Percentiles rank a stretch among this genome's conserved stretches.
These are phyloP conservation scores for Chondrilla cf. caribensis DNA, from an alignment of 37 sponge, comb jelly and placozoan genomes.

Conservation along the genomic window DNA sequence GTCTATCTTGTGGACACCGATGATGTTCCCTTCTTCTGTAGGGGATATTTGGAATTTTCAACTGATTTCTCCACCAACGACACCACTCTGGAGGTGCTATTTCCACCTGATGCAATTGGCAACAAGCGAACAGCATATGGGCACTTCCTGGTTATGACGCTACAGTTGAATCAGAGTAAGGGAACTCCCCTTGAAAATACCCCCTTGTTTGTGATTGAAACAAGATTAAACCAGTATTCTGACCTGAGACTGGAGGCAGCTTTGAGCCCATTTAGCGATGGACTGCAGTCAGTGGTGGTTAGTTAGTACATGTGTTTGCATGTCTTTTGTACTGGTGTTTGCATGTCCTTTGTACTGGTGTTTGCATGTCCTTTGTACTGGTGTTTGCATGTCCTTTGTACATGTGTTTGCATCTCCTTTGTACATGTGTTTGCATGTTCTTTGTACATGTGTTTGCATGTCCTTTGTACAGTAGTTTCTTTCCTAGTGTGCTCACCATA, in stretches of 20 bases:
- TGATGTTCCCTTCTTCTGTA: neutral
- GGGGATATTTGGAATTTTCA: slow-evolving; percentile 31
- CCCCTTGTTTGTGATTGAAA: neutral
- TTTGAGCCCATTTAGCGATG: neutral
- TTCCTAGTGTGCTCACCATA: no score
- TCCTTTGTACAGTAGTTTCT: no score
- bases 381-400: no score
- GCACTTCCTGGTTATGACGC: slow-evolving; percentile 25
- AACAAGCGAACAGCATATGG: slow-evolving; percentile 67
- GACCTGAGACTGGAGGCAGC: neutral
- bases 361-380: no score
- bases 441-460: no score
- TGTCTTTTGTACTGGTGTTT: no score
- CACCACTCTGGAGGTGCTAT: slow-evolving; percentile 23
- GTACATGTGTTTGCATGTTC: no score
- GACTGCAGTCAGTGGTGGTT: neutral
- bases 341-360: no score
- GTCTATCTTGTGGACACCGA: neutral
- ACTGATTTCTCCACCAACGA: neutral
- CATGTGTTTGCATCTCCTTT: no score
- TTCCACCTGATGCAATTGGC: slow-evolving; percentile 52
- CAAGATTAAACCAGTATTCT: neutral
- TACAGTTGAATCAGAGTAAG: neutral
- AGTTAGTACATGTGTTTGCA: neutral
- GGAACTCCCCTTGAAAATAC: neutral